Conservation (phyloP, 2,888 invertebrate species). For the Syritta pipiens region DNA sequence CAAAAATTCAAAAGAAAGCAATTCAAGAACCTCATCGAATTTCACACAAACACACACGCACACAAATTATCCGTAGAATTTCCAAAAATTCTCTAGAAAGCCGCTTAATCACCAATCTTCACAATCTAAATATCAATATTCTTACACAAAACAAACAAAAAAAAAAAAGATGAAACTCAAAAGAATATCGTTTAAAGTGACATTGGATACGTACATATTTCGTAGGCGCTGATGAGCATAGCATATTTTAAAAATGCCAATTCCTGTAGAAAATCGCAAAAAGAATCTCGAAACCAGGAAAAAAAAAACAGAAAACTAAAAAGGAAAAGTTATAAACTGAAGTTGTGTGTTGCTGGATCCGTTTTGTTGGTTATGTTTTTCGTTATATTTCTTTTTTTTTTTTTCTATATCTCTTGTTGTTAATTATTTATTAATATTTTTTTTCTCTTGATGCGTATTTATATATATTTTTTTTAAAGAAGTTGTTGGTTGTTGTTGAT, state of each 20-base stretch:
- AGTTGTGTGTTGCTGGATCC: constrained; percentile 4
- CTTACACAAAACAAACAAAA: background rate
- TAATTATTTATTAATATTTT: constrained; percentile 9
- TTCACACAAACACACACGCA: constrained; percentile 11
- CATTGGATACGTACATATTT: constrained; percentile 76
- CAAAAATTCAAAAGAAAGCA: constrained; percentile 6
- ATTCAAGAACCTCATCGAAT: background rate
- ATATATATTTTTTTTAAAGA: constrained; percentile 47
- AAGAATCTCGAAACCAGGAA: constrained; percentile 72
- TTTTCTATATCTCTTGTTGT: constrained; percentile 29
- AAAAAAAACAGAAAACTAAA: constrained; percentile 73
- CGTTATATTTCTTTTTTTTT: constrained; percentile 25
- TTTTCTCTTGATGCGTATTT: too few species aligned
- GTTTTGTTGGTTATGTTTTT: constrained; percentile 27
- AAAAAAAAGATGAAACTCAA: background rate
- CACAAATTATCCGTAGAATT: background rate
- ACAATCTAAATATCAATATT: background rate
- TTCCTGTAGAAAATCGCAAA: constrained; percentile 53
- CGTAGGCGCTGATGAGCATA: constrained; percentile 79
- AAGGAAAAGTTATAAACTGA: constrained; percentile 37
- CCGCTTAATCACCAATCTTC: background rate
- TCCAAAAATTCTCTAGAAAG: constrained; percentile 16
- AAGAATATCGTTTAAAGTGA: background rate
- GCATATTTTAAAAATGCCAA: constrained; percentile 74
- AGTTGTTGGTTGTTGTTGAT: constrained; percentile 53